Evolutionary conservation across 23 tunicate species (phyloP).

Genomic region (Halocynthia aurantium): DNA sequence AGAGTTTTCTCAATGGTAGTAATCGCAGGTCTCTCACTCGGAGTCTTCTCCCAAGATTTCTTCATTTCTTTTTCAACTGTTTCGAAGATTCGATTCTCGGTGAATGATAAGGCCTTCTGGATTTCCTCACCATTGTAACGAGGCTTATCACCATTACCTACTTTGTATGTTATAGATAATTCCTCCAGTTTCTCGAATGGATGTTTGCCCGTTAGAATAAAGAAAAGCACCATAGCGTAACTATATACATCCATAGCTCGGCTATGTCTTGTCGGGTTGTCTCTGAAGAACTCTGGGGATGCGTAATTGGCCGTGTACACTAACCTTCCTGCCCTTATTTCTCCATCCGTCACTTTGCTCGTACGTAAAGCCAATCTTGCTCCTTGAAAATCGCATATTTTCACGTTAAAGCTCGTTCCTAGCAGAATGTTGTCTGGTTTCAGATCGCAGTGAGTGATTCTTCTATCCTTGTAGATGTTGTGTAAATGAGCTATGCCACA

Average conservation of each 20-base stretch:
- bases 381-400: neutral
- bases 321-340: neutral
- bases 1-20: neutral
- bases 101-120: too few species aligned
- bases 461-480: neutral
- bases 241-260: constrained; percentile 3
- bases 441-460: neutral
- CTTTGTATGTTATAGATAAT: neutral
- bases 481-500: neutral
- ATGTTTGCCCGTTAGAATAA: neutral
- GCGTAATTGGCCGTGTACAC: constrained; percentile 8
- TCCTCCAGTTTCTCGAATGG: neutral
- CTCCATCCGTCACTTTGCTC: neutral
- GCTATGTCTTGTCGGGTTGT: neutral
- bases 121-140: neutral
- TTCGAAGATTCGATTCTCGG: neutral
- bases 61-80: neutral
- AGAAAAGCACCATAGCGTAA: neutral
- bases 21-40: neutral
- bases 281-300: neutral
- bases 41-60: neutral
- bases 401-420: neutral
- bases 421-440: neutral
- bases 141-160: neutral
- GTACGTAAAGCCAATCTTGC: neutral